Evolutionary conservation across 2,888 invertebrate genomes (phyloP).

Genomic region (Iphiclides podalirius): DNA sequence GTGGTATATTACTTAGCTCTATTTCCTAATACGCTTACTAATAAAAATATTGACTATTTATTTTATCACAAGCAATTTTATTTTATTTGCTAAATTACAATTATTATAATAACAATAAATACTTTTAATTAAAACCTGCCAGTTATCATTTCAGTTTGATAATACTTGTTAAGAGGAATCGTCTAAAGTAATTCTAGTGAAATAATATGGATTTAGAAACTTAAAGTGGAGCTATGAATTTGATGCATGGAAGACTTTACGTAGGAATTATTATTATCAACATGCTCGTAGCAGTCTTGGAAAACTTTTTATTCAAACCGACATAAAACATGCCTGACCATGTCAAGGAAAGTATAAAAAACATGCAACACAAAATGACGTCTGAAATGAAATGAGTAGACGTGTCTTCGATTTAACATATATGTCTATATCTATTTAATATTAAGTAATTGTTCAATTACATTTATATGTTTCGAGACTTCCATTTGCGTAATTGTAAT

Average conservation of each 20-base stretch:
- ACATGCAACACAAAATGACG: constrained; percentile 68
- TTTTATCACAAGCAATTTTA: constrained; percentile 23
- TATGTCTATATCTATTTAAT: too few relatives aligned
- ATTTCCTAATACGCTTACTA: constrained; percentile 14
- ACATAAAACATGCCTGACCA: constrained; percentile 42
- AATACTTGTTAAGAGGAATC: constrained; percentile 1
- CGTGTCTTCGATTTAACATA: constrained; percentile 53
- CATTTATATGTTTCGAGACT: too few relatives aligned
- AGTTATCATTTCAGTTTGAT: constrained; percentile 6
- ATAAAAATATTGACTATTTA: constrained; percentile 20
- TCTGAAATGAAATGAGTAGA: constrained; percentile 41
- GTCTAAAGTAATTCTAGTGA: constrained; percentile 22
- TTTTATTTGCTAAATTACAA: constrained; percentile 16
- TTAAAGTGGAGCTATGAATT: constrained; percentile 17
- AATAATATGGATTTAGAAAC: constrained; percentile 18
- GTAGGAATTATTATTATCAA: constrained; percentile 20
- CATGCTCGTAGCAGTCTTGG: constrained; percentile 17
- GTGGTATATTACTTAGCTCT: constrained; percentile 10
- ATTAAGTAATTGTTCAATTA: too few relatives aligned
- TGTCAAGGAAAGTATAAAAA: constrained; percentile 48
- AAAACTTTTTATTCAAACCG: constrained; percentile 15
- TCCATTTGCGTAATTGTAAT: too few relatives aligned
- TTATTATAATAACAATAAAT: constrained; percentile 3
- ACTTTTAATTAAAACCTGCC: constrained; percentile 1
- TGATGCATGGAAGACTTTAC: constrained; percentile 22